Evolutionary conservation across 2,888 invertebrate genomes (phyloP).

Genomic region (Pristionchus exspectatus): DNA sequence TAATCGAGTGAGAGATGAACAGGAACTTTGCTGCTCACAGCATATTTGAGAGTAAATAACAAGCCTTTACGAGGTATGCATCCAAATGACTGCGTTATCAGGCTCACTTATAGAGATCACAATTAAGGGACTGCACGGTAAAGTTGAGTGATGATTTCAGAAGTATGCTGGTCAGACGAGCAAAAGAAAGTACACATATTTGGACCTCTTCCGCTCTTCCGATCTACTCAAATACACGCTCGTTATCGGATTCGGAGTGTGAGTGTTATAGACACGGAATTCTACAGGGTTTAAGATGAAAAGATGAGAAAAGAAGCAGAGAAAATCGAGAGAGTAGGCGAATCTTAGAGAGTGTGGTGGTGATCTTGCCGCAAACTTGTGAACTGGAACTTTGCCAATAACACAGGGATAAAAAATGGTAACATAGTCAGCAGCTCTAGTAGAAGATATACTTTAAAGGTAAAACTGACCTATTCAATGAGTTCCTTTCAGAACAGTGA

Average conservation of each 20-base stretch:
- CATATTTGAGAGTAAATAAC: not conserved
- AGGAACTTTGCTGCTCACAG: not conserved
- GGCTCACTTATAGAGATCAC: not conserved
- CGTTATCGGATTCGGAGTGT: conserved; percentile 20
- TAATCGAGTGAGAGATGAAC: not conserved
- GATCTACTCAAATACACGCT: conserved; percentile 17
- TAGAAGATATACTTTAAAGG: no score
- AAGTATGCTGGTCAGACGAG: not conserved
- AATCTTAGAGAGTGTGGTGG: no score
- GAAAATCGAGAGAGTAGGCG: no score
- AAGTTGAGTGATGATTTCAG: not conserved
- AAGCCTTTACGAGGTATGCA: not conserved
- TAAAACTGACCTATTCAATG: not conserved
- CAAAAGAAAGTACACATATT: conserved; percentile 23
- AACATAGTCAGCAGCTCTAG: not conserved
- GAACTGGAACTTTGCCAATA: no score
- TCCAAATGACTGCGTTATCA: not conserved
- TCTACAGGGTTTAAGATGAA: not conserved
- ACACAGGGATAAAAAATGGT: not conserved
- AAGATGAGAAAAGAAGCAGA: not conserved
- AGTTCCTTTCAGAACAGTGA: conserved; percentile 61
- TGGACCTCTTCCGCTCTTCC: not conserved
- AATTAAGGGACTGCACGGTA: not conserved
- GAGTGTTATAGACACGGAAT: not conserved
- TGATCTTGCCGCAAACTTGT: no score